These are phyloP conservation scores for Ctenopoma kingsleyae DNA, from an alignment of 2,797 vertebrate species.

Conservation along the genomic window DNA sequence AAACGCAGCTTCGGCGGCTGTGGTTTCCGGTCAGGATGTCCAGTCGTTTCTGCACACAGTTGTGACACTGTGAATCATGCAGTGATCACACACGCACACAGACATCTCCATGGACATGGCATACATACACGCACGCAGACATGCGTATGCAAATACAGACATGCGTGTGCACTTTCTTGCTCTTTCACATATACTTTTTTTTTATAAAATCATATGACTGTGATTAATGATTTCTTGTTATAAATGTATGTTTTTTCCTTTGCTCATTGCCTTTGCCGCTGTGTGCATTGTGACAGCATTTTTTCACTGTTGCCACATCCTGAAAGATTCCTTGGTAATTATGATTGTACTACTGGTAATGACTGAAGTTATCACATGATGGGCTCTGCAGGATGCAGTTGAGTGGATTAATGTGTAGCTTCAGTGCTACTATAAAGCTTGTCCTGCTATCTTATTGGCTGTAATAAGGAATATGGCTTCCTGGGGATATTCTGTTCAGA, in stretches of 20 bases:
- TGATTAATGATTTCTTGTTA: background rate
- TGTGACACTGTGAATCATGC: slow-evolving; percentile 84
- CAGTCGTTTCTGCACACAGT: slow-evolving; percentile 79
- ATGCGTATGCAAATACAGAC: slow-evolving; percentile 7
- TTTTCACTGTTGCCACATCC: slow-evolving; percentile 48
- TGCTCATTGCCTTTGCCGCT: background rate
- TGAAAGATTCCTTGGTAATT: slow-evolving; percentile 64
- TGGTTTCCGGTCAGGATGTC: slow-evolving; percentile 87
- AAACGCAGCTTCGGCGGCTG: slow-evolving; percentile 75
- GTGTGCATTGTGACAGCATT: background rate
- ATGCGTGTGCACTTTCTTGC: slow-evolving; percentile 10
- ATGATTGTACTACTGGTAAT: slow-evolving; percentile 75
- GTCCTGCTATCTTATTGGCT: slow-evolving; percentile 67
- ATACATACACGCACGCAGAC: slow-evolving; percentile 39
- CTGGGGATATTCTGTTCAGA: slow-evolving; percentile 66
- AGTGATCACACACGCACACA: slow-evolving; percentile 69
- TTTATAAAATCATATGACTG: slow-evolving; percentile 46
- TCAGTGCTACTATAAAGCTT: slow-evolving; percentile 73
- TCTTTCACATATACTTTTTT: slow-evolving; percentile 24
- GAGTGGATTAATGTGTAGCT: slow-evolving; percentile 83
- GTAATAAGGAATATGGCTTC: slow-evolving; percentile 66
- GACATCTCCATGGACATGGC: slow-evolving; percentile 61
- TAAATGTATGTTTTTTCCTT: background rate
- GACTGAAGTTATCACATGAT: slow-evolving; percentile 81
- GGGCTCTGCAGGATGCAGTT: slow-evolving; percentile 38